Evolutionary conservation across 2,888 invertebrate species (phyloP).

Genomic region (Cyrtodaria siliqua): DNA sequence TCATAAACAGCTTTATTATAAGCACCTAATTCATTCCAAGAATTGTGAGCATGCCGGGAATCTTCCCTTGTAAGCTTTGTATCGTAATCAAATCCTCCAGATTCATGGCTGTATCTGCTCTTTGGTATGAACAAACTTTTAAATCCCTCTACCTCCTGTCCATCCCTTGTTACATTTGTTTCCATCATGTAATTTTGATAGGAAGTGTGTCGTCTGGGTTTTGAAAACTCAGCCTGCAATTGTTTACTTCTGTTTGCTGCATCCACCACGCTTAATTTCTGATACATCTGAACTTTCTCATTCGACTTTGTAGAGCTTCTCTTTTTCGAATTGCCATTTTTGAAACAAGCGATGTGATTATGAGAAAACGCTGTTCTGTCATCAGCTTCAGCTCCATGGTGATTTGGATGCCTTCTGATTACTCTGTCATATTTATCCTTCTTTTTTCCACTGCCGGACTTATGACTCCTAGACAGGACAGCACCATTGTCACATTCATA

Average conservation of each 20-base stretch:
- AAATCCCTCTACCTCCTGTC: neutral
- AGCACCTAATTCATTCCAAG: neutral
- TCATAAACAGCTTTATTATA: neutral
- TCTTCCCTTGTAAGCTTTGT: no score
- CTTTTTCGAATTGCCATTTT: constrained; percentile 1
- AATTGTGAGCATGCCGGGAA: neutral
- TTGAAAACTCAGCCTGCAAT: constrained; percentile 7
- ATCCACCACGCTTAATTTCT: constrained; percentile 14
- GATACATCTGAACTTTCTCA: constrained; percentile 40
- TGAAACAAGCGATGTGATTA: neutral
- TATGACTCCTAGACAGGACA: neutral
- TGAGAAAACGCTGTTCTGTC: neutral
- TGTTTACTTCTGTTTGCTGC: neutral
- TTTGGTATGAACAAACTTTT: neutral
- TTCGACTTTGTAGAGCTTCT: constrained; percentile 43
- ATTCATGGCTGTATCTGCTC: neutral
- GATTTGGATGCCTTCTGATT: neutral
- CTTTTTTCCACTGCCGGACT: neutral
- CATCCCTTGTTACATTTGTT: constrained; percentile 25
- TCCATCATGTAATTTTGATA: constrained; percentile 58
- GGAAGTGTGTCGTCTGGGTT: constrained; percentile 30
- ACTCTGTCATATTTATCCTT: no score
- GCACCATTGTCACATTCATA: neutral
- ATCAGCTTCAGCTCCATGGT: neutral
- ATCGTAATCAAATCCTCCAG: no score